Base-by-base conservation (phyloP, 30 jellyfish, hydroid and myxozoan species). In the Chironex yamaguchii region DNA sequence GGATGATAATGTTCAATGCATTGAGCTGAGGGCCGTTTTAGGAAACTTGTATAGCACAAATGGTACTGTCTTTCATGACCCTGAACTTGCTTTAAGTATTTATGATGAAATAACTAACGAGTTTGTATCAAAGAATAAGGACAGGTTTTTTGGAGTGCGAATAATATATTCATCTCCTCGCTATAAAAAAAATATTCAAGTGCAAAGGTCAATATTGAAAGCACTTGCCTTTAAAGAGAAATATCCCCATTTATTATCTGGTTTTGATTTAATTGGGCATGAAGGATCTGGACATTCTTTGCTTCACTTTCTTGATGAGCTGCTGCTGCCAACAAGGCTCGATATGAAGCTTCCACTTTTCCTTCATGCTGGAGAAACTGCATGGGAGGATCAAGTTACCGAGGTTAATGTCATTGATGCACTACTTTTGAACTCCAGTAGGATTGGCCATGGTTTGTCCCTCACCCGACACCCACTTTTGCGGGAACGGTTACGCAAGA, bases 351-450 rank as follows among this genome's bases (percentile, higher is more conserved):
- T 90, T 68, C 97, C 97, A 28, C 84, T 70, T 51, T 73, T 29
- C 48, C 82, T 90, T 34, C 97, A 90, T 65, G 97, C 97, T n/a
- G 97, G 97, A 58, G 97, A 90, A 76, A 90, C 97, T n/a, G 62
- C 74, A 34, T 82, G 89, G 96, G 97, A 90, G 66, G 97, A 93
- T 20, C 86, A 26, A 49, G n/a, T 31, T 4, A 89, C 84, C 74
- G 97, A 90, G 52, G 48, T 68, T 32, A 90, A 90, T 50, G 69
- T 90, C 1, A 82, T 73, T 34, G 97, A 90, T 76, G 97, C 97
- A 1, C 65, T 90, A 53, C 66, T 90, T 24, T 51, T 90, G 64
- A 86, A 86, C 13, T 69, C 97, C 22, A 65, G 48, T 36, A 76
- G 97, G 21, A 62, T 90, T 64, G 97, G 97, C 26, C 97, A 90